These are phyloP conservation scores for Azorinus chamasolen DNA, from an alignment of 2,888 invertebrate genomes.

Conservation along the genomic window DNA sequence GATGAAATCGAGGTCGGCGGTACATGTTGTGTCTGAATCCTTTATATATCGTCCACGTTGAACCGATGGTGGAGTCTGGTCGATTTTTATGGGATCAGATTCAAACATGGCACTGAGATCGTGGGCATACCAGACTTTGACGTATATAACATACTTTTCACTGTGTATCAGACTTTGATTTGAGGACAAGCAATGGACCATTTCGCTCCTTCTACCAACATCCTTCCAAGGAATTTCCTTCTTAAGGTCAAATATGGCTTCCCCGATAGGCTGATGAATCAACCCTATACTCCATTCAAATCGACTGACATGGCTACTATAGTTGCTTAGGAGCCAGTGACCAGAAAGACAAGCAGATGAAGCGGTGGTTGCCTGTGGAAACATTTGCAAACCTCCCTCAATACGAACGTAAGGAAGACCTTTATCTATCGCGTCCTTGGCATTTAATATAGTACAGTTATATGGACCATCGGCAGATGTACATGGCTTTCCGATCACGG, in stretches of 20 bases:
- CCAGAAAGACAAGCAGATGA: slow-evolving; percentile 44
- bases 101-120: slow-evolving; percentile 29
- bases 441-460: not conserved
- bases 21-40: slow-evolving; percentile 57
- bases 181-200: slow-evolving; percentile 53
- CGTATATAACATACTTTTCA: slow-evolving; percentile 41
- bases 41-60: slow-evolving; percentile 51
- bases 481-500: slow-evolving; percentile 65
- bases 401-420: slow-evolving; percentile 15
- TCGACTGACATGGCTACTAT: slow-evolving; percentile 5
- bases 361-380: slow-evolving; percentile 11
- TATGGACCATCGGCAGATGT: not conserved
- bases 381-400: slow-evolving; percentile 2
- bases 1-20: slow-evolving; percentile 61
- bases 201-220: slow-evolving; percentile 36
- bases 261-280: slow-evolving; percentile 40
- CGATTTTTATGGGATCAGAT: slow-evolving; percentile 58
- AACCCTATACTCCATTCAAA: slow-evolving; percentile 66
- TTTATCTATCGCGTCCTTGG: too few species aligned
- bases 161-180: slow-evolving; percentile 39
- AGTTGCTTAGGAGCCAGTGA: slow-evolving; percentile 25
- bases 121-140: slow-evolving; percentile 57
- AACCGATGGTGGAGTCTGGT: slow-evolving; percentile 63
- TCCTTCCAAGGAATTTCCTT: slow-evolving; percentile 60
- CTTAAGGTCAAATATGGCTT: slow-evolving; percentile 55